Conservation (phyloP, 2,797 vertebrate species). For the Tragopan temminckii region DNA sequence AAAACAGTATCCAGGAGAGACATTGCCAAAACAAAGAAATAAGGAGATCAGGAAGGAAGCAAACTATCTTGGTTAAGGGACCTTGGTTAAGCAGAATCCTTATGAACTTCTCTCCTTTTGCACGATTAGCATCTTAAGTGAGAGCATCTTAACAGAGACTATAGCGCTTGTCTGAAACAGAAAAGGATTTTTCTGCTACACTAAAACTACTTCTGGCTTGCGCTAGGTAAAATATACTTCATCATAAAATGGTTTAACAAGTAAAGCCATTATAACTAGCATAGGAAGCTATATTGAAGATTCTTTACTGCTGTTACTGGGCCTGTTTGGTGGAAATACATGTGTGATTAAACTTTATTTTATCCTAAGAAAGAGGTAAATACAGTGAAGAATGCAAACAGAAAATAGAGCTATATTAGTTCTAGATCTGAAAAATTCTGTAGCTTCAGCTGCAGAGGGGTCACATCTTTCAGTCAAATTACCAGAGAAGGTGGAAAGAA, state of each 20-base stretch:
- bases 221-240: neutral
- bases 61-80: neutral
- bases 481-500: neutral
- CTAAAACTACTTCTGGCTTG: neutral
- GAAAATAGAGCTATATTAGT: neutral
- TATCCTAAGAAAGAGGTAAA: conserved; percentile 44
- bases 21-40: conserved; percentile 46
- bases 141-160: neutral
- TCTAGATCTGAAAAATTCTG: neutral
- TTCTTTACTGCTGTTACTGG: neutral
- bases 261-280: neutral
- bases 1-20: neutral
- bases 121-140: neutral
- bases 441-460: neutral
- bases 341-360: neutral
- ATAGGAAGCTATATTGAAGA: neutral
- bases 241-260: neutral
- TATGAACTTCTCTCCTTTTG: neutral
- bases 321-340: neutral
- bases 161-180: neutral
- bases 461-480: neutral
- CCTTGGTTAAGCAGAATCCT: neutral
- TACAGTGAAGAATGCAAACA: neutral
- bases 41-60: neutral
- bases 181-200: neutral